Percentiles rank a stretch among this genome's conserved stretches.
Conservation (phyloP, 2,888 invertebrate species). For the Anticlea derivata region DNA sequence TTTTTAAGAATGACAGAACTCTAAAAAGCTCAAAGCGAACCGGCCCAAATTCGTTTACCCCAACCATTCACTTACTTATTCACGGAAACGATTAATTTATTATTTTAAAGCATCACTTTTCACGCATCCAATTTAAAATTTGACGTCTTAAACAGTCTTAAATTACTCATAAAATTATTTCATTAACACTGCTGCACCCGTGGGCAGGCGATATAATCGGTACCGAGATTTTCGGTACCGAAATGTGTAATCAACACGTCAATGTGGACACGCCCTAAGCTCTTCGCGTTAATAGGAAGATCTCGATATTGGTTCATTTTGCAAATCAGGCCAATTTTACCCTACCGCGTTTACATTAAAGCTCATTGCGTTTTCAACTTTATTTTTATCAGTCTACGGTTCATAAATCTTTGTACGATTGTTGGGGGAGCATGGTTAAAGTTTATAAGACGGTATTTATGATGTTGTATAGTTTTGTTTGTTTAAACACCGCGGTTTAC, state of each 20-base stretch:
- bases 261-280: constrained; percentile 68
- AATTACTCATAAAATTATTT: constrained; percentile 82
- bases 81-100: constrained; percentile 80
- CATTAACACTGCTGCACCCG: constrained; percentile 70
- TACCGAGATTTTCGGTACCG: constrained; percentile 63
- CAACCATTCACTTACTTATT: constrained; percentile 50
- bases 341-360: constrained; percentile 17
- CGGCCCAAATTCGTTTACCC: constrained; percentile 61
- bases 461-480: constrained; percentile 56
- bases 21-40: constrained; percentile 16
- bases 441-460: constrained; percentile 60
- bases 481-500: constrained; percentile 33
- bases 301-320: constrained; percentile 69
- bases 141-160: constrained; percentile 83
- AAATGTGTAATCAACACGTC: constrained; percentile 79
- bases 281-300: constrained; percentile 74
- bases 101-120: constrained; percentile 75
- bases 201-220: constrained; percentile 56
- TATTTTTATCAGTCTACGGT: constrained; percentile 26
- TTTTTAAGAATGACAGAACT: background rate
- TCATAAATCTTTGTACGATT: background rate
- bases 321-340: constrained; percentile 51
- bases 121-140: constrained; percentile 83
- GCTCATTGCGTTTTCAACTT: constrained; percentile 31
- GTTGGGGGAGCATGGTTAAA: constrained; percentile 29